Conservation (phyloP, 2,113 vertebrate genomes). For the Pseudopodoces humilis region DNA sequence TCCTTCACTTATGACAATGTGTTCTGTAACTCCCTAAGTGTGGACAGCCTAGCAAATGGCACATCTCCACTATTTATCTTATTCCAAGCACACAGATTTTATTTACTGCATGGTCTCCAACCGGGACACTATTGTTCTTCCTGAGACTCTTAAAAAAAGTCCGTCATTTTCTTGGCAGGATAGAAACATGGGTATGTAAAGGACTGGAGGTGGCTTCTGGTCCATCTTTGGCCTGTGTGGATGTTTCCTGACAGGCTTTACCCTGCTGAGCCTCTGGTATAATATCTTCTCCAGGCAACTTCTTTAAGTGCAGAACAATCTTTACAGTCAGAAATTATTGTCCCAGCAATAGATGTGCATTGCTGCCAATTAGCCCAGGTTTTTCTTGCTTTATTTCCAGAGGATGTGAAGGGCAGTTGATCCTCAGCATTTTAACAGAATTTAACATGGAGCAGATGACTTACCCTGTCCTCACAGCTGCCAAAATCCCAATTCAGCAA, state of each 20-base stretch:
- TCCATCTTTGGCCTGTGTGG: not conserved
- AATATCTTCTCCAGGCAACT: not conserved
- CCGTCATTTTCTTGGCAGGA: accelerated
- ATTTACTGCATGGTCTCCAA: not conserved
- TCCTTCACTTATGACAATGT: not conserved
- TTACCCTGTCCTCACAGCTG: not conserved
- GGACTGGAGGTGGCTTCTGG: not conserved
- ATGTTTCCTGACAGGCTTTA: not conserved
- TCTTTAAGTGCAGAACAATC: not conserved
- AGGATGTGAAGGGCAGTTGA: not conserved
- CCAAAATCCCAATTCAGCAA: not conserved
- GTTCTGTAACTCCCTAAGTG: not conserved
- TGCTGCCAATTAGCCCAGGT: not conserved
- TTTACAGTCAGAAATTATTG: not conserved
- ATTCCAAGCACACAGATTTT: not conserved
- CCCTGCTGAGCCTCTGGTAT: not conserved
- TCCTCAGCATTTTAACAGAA: not conserved
- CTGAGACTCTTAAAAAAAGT: not conserved
- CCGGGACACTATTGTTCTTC: not conserved
- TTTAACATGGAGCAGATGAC: not conserved
- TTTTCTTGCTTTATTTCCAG: not conserved
- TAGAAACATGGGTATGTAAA: not conserved
- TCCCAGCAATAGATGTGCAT: not conserved
- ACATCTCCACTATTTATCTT: not conserved
- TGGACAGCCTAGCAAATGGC: not conserved